Evolutionary conservation across 2,888 invertebrate genomes (phyloP).

Genomic region (Craniophora ligustri): DNA sequence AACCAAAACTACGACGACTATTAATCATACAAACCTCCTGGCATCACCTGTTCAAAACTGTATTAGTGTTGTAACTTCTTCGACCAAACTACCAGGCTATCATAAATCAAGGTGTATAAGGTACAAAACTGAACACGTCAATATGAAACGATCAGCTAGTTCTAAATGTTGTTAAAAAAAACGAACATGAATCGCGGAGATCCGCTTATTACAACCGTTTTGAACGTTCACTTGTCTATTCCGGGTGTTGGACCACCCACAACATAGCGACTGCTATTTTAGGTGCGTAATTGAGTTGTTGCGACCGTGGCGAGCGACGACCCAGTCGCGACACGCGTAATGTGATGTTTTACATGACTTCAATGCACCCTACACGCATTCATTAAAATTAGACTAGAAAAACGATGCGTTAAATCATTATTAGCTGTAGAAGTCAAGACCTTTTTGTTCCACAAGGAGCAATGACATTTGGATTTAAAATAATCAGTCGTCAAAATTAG

Average conservation of each 20-base stretch:
- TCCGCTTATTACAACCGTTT: constrained; percentile 70
- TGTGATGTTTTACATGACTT: constrained; percentile 76
- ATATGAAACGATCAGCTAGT: constrained; percentile 59
- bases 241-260: constrained; percentile 77
- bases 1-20: constrained; percentile 4
- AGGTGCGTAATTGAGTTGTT: constrained; percentile 86
- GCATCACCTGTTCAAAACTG: not conserved
- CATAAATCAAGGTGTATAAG: constrained; percentile 53
- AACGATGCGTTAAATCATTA: constrained; percentile 25
- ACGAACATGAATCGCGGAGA: constrained; percentile 62
- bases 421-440: constrained; percentile 2
- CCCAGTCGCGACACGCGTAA: constrained; percentile 75
- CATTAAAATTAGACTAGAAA: constrained; percentile 42
- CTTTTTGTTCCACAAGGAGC: not conserved
- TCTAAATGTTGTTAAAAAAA: constrained; percentile 52
- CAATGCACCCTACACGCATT: constrained; percentile 42
- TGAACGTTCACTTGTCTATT: constrained; percentile 75
- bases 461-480: not conserved
- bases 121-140: constrained; percentile 47
- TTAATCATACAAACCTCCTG: constrained; percentile 27
- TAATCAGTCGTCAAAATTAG: not conserved
- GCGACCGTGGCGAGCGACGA: constrained; percentile 72
- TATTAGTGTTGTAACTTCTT: constrained; percentile 1
- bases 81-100: constrained; percentile 23
- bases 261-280: constrained; percentile 77